Evolutionary conservation across 2,113 vertebrate genomes (phyloP), one percentile per base, ranked within the genome.

Genomic region (Mellivora capensis): DNA sequence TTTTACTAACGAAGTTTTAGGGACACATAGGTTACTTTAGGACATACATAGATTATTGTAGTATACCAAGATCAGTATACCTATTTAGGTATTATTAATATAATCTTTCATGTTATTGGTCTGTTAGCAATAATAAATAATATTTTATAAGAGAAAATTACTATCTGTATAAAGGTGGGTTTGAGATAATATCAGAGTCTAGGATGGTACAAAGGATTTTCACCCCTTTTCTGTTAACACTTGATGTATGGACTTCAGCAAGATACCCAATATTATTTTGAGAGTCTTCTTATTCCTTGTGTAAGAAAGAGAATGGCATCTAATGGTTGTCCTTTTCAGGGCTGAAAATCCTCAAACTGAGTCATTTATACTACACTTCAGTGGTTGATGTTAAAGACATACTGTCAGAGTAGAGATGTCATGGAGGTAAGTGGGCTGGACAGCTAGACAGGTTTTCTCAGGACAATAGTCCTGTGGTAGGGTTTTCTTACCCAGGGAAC

Each of bases 321-420:
- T 61, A 34, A 17, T 12, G 29, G 3, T 4, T n/a, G 21, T 20
- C 88, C 37, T 77, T 93, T 59, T 42, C 17, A 25, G 64, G 49
- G 21, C 11, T 6, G 47, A 59, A 67, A 85, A n/a, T 85, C 25
- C 7, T 44, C 17, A 69, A 74, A 47, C 23, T 3, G 13, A 57
- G 23, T 21, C 25, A 4, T 34, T 81, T 13, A 7, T 2, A 25
- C 9, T 23, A 11, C 11, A 12, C 1, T 27, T 9, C 4, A 13
- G 13, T 47, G 21, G 29, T 4, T 85, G 72, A 10, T 37, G 7
- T 72, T 54, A 7, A 34, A 39, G 77, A 88, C 10, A 14, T 8
- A 49, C 3, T 1, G 18, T 85, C 20, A 44, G 14, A 15, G 18
- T 37, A 47, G 81, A 61, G 42, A 52, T 15, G 9, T 27, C 15